Conservation (phyloP, 2,797 vertebrate species). For the Trachurus trachurus region DNA sequence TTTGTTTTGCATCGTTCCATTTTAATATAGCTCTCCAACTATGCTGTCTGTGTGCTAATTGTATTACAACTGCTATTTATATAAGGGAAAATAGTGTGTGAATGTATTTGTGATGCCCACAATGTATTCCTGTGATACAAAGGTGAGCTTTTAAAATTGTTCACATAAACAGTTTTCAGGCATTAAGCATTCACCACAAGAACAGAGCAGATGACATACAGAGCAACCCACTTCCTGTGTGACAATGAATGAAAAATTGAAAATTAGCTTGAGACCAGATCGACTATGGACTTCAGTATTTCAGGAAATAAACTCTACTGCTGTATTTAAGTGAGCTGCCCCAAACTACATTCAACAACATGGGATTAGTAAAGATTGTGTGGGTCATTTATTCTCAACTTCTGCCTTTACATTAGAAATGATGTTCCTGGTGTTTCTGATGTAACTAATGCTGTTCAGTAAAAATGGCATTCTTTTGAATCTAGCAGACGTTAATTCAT, state of each 20-base stretch:
- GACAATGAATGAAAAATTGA: not conserved
- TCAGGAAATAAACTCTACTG: not conserved
- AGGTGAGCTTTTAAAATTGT: conserved; percentile 5
- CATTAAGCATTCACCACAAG: conserved; percentile 13
- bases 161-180: not conserved
- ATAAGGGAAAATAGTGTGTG: conserved; percentile 1
- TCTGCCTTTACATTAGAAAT: not conserved
- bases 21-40: conserved; percentile 11
- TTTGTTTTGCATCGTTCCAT: conserved; percentile 14
- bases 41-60: conserved; percentile 27
- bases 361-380: not conserved
- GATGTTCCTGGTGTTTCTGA: not conserved
- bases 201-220: conserved; percentile 22
- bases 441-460: not conserved
- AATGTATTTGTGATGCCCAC: conserved; percentile 7
- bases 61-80: not conserved
- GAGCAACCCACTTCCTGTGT: conserved; percentile 28
- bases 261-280: not conserved
- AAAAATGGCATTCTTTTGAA: not conserved
- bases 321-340: not conserved
- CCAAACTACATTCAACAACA: not conserved
- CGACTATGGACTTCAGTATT: not conserved
- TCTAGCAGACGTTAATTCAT: not conserved
- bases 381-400: not conserved
- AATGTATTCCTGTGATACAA: conserved; percentile 7